Evolutionary conservation across 2,797 vertebrate species (phyloP).

Genomic region (Novumbra hubbsi): DNA sequence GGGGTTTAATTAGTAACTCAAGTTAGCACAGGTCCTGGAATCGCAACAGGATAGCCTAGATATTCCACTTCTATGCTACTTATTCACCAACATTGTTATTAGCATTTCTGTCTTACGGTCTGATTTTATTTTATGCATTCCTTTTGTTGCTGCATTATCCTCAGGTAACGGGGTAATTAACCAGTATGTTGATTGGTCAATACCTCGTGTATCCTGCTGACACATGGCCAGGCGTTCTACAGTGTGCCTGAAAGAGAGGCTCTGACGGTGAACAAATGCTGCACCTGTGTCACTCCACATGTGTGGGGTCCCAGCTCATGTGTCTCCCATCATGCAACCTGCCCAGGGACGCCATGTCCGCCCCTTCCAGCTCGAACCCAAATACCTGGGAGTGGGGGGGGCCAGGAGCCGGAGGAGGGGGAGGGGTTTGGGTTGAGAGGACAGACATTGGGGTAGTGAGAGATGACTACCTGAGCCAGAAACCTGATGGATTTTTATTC

Average conservation of each 20-base stretch:
- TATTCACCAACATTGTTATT: no score
- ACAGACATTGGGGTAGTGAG: not conserved
- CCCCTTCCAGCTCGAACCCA: slow-evolving; percentile 69
- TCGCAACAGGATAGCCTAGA: not conserved
- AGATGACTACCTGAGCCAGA: not conserved
- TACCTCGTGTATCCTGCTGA: no score
- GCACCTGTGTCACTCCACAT: slow-evolving; percentile 51
- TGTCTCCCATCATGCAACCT: slow-evolving; percentile 76
- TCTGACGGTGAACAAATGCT: not conserved
- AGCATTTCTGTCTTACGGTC: no score
- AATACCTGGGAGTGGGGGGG: slow-evolving; percentile 64
- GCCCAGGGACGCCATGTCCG: slow-evolving; percentile 65
- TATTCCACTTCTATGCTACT: not conserved
- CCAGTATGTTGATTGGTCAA: no score
- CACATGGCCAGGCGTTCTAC: not conserved
- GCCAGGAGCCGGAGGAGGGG: slow-evolving; percentile 15
- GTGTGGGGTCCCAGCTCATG: slow-evolving; percentile 74
- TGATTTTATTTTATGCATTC: no score
- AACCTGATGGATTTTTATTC: not conserved
- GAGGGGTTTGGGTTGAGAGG: not conserved
- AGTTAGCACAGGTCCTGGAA: no score
- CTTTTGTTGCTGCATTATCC: no score
- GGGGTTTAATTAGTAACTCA: not conserved
- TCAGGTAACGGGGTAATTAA: no score
- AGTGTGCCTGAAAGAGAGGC: no score